Conservation (phyloP, 1,140 invertebrate species). For the Spodoptera frugiperda region DNA sequence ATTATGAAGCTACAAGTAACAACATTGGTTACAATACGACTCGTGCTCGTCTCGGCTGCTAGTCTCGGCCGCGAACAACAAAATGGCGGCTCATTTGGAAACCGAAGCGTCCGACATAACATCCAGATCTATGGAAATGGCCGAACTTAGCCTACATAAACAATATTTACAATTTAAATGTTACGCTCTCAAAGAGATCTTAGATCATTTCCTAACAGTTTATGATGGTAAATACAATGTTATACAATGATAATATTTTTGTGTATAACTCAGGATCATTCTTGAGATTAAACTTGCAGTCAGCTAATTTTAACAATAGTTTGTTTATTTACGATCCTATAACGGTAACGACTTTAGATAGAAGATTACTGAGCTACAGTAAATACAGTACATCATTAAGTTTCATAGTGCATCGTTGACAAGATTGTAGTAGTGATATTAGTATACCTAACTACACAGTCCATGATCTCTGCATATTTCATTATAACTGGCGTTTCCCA, state of each 20-base stretch:
- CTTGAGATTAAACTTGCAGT: neutral
- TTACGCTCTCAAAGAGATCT: constrained; percentile 16
- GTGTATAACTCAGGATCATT: constrained; percentile 5
- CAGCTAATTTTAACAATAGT: constrained; percentile 6
- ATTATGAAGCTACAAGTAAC: too few species aligned
- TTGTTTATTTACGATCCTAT: constrained; percentile 24
- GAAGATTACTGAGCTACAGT: neutral
- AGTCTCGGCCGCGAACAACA: constrained; percentile 9
- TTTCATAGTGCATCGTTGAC: neutral
- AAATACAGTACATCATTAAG: neutral
- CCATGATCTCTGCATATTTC: neutral
- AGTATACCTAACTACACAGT: too few species aligned
- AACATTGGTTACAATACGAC: too few species aligned
- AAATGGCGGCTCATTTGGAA: constrained; percentile 9
- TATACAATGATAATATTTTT: constrained; percentile 3
- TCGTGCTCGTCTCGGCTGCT: too few species aligned
- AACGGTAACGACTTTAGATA: constrained; percentile 19
- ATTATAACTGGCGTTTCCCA: neutral
- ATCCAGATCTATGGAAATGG: constrained; percentile 25
- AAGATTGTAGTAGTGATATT: neutral
- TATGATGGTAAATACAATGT: constrained; percentile 3
- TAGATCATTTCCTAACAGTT: neutral
- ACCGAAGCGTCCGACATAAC: neutral
- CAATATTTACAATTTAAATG: constrained; percentile 27
- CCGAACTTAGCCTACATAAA: constrained; percentile 24